phyloP scores from a whole-genome alignment of 2,113 vertebrate species.

The Sula dactylatra region DNA sequence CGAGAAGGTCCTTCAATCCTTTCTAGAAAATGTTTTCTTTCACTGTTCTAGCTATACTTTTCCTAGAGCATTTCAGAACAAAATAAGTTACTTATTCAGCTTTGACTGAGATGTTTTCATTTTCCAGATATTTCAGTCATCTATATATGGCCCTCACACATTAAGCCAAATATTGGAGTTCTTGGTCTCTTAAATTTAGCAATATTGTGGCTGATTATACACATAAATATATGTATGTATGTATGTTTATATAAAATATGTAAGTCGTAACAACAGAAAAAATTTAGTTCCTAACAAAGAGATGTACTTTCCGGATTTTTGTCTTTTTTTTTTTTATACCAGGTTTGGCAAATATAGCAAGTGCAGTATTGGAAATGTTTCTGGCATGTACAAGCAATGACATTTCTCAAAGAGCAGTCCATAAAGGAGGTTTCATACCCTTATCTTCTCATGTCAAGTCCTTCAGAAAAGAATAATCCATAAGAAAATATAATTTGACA shows the following conservation, averaged over 20 bases:
- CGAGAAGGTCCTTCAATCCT: background rate
- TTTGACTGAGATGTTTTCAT: background rate
- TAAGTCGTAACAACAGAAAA: background rate
- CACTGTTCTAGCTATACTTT: background rate
- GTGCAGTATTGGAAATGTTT: background rate
- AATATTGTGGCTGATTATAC: background rate
- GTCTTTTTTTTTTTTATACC: background rate
- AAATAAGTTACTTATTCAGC: background rate
- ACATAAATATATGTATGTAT: background rate
- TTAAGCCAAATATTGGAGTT: background rate
- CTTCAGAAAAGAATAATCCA: background rate
- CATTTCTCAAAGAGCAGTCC: background rate
- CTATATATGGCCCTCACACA: background rate
- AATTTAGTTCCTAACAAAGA: background rate
- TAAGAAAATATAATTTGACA: background rate
- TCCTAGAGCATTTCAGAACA: background rate
- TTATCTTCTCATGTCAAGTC: constrained; percentile 4
- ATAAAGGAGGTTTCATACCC: background rate
- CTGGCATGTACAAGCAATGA: background rate
- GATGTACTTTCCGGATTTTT: background rate
- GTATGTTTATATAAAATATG: background rate
- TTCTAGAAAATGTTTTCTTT: background rate
- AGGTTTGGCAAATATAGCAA: background rate
- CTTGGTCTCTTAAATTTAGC: background rate
- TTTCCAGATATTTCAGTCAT: background rate